A percentile compares a stretch with the other conserved stretches of the same genome.
These are phyloP conservation scores for Lamprotornis superbus DNA, from an alignment of 2,113 vertebrate species.

Conservation along the genomic window DNA sequence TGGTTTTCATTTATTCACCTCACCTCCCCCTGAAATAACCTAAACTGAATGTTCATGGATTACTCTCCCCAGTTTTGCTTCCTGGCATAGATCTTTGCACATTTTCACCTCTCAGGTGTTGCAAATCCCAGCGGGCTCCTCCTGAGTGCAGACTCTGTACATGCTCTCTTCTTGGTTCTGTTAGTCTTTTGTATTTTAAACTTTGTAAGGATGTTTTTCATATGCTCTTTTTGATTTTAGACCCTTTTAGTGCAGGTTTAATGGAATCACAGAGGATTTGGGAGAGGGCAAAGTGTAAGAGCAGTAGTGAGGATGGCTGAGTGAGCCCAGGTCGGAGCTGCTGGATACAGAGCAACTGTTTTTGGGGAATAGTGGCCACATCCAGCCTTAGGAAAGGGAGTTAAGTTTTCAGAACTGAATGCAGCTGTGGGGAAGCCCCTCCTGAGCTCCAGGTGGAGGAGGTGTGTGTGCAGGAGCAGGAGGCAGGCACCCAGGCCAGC, in stretches of 20 bases:
- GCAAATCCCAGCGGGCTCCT: background rate
- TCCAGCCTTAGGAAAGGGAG: background rate
- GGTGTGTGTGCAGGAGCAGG: background rate
- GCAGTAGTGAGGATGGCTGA: background rate
- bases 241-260: background rate
- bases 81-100: slow-evolving; percentile 13
- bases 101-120: slow-evolving; percentile 32
- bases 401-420: background rate
- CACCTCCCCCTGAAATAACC: background rate
- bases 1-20: background rate
- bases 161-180: background rate
- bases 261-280: background rate
- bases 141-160: background rate
- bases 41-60: background rate
- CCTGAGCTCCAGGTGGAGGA: background rate
- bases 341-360: background rate
- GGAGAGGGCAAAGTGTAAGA: background rate
- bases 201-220: background rate
- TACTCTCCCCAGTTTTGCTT: background rate
- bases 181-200: background rate
- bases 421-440: background rate
- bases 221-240: background rate
- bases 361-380: background rate
- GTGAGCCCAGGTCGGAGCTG: background rate
- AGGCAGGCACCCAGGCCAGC: background rate